Evolutionary conservation across 2,113 vertebrate species (phyloP).

Genomic region (Clupea harengus): DNA sequence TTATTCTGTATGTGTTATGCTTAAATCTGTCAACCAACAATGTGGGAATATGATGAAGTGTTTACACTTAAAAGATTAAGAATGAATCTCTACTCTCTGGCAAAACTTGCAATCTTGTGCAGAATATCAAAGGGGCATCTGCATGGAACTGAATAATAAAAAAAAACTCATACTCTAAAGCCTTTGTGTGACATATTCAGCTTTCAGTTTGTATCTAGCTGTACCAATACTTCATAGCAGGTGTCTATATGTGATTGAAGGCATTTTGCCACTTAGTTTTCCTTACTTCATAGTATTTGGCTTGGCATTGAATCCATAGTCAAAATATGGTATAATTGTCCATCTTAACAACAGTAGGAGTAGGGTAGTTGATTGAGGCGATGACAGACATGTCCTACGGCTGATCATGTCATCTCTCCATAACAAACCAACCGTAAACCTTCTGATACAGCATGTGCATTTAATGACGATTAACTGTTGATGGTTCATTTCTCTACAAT

Average conservation of each 20-base stretch:
- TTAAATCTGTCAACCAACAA: conserved; percentile 15
- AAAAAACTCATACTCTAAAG: conserved; percentile 40
- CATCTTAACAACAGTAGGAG: not conserved
- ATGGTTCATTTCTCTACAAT: conserved; percentile 55
- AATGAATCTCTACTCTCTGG: conserved; percentile 26
- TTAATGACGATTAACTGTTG: conserved; percentile 52
- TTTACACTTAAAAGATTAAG: not conserved
- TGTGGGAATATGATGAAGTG: not conserved
- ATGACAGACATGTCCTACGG: conserved; percentile 18
- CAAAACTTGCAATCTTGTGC: conserved; percentile 22
- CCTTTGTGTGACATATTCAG: conserved; percentile 50
- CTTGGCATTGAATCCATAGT: not conserved
- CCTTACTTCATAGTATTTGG: not conserved
- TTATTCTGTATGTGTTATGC: conserved; percentile 11
- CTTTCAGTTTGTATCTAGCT: conserved; percentile 49
- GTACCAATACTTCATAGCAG: conserved; percentile 33
- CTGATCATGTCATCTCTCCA: not conserved
- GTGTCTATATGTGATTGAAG: not conserved
- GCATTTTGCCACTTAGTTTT: not conserved
- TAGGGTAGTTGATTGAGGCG: not conserved
- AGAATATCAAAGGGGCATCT: conserved; percentile 35
- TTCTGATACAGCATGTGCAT: conserved; percentile 55
- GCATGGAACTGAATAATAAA: conserved; percentile 53
- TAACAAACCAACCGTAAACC: conserved; percentile 30
- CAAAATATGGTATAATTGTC: not conserved